These are phyloP conservation scores for Paracanthobrama guichenoti DNA, from an alignment of 2,113 vertebrate species.

Conservation along the genomic window DNA sequence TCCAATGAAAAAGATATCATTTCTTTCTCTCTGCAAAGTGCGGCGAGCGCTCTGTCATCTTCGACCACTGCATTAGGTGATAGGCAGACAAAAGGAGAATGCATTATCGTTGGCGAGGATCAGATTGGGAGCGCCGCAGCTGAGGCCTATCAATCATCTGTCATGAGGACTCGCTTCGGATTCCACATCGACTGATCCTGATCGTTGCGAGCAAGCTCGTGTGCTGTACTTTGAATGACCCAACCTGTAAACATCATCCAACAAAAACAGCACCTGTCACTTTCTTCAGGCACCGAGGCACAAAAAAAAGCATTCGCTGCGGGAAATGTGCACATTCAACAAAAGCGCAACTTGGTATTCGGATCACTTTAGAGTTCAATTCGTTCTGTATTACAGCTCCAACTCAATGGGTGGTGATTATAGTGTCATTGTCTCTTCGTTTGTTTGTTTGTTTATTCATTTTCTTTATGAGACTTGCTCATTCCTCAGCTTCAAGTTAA, in stretches of 20 bases:
- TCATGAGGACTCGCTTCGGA: conserved; percentile 1
- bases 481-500: conserved; percentile 22
- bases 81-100: conserved; percentile 54
- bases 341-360: conserved; percentile 27
- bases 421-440: conserved; percentile 69
- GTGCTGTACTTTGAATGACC: conserved; percentile 32
- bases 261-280: conserved; percentile 37
- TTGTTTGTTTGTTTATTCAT: conserved; percentile 54
- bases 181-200: conserved; percentile 33
- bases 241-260: conserved; percentile 35
- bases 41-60: conserved; percentile 44
- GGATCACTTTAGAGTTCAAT: conserved; percentile 33
- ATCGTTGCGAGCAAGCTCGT: conserved; percentile 8
- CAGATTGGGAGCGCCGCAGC: conserved; percentile 40
- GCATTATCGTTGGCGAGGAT: conserved; percentile 42
- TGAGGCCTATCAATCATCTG: conserved; percentile 50
- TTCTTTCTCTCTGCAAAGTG: conserved; percentile 51
- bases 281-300: background rate
- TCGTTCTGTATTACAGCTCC: conserved; percentile 16
- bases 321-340: conserved; percentile 8
- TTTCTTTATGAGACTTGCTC: conserved; percentile 51
- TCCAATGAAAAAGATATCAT: conserved; percentile 57
- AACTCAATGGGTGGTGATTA: conserved; percentile 28
- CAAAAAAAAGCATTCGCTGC: background rate
- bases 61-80: conserved; percentile 47